phyloP scores from a whole-genome alignment of 1,140 invertebrate genomes.

The Drosophila sechellia region DNA sequence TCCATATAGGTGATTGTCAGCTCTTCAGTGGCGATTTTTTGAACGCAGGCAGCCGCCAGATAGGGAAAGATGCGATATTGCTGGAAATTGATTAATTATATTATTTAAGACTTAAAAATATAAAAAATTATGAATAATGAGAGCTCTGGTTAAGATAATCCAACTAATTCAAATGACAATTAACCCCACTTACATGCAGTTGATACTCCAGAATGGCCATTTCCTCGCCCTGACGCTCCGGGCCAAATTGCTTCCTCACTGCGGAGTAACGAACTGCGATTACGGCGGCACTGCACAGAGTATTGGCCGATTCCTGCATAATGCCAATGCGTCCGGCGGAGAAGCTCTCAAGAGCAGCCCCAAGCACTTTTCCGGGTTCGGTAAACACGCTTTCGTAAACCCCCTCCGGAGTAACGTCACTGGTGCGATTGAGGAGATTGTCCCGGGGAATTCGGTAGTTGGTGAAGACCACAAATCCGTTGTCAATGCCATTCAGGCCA shows the following conservation, averaged over 20 bases:
- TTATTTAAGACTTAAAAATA: too few species aligned
- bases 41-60: conserved; percentile 92
- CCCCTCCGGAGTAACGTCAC: conserved; percentile 94
- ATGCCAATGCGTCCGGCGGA: conserved; percentile 92
- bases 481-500: conserved; percentile 95
- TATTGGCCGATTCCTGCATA: conserved; percentile 89
- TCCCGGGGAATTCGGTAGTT: conserved; percentile 93
- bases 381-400: conserved; percentile 91
- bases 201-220: conserved; percentile 96
- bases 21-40: conserved; percentile 89
- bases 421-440: conserved; percentile 93
- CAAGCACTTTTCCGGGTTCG: conserved; percentile 91
- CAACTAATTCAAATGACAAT: too few species aligned
- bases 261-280: conserved; percentile 96
- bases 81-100: conserved; percentile 85
- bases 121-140: too few species aligned
- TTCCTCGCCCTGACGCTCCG: conserved; percentile 88
- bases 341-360: conserved; percentile 92
- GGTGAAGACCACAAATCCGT: conserved; percentile 95
- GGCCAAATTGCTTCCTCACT: conserved; percentile 95
- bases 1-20: conserved; percentile 86
- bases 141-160: too few species aligned
- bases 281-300: conserved; percentile 89
- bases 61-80: conserved; percentile 97
- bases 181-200: conserved; percentile 88